Percentiles rank a stretch among this genome's conserved stretches.
Conservation (phyloP, 37 sponge, comb jelly and placozoan genomes). For the Bolinopsis microptera region DNA sequence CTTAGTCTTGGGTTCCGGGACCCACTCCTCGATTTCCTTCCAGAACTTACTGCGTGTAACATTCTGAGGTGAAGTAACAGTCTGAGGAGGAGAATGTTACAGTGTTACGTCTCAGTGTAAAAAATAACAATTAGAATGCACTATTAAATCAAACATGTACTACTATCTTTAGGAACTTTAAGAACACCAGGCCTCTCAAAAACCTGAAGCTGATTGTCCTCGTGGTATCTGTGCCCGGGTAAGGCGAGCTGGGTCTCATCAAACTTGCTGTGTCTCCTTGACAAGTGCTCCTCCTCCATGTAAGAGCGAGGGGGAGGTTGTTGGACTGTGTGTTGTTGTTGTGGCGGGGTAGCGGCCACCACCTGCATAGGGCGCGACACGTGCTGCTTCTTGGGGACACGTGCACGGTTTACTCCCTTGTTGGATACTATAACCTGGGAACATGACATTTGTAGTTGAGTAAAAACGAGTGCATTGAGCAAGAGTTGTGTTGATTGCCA, state of each 20-base stretch:
- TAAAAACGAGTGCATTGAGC: too few relatives aligned
- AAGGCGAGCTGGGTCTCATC: constrained; percentile 54
- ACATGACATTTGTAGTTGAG: too few relatives aligned
- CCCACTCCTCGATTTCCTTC: constrained; percentile 65
- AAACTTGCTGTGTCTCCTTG: not conserved
- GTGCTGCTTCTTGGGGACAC: not conserved
- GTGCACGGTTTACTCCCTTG: not conserved
- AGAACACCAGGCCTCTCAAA: too few relatives aligned
- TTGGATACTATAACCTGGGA: constrained; percentile 58
- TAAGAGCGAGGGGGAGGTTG: constrained; percentile 59
- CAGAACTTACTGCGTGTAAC: constrained; percentile 63
- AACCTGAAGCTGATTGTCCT: constrained; percentile 42
- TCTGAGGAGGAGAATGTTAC: too few relatives aligned
- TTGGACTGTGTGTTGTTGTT: constrained; percentile 47
- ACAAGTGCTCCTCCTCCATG: constrained; percentile 61
- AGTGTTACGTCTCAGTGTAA: too few relatives aligned
- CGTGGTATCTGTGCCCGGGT: constrained; percentile 38
- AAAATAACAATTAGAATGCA: too few relatives aligned
- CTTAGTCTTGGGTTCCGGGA: constrained; percentile 61
- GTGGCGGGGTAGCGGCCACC: not conserved
- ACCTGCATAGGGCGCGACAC: not conserved
- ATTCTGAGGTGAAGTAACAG: constrained; percentile 9
- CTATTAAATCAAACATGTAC: too few relatives aligned
- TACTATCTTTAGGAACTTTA: too few relatives aligned
- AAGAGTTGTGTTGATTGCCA: too few relatives aligned